Conservation (phyloP, 2,113 vertebrate species). For the Zosterops lateralis region DNA sequence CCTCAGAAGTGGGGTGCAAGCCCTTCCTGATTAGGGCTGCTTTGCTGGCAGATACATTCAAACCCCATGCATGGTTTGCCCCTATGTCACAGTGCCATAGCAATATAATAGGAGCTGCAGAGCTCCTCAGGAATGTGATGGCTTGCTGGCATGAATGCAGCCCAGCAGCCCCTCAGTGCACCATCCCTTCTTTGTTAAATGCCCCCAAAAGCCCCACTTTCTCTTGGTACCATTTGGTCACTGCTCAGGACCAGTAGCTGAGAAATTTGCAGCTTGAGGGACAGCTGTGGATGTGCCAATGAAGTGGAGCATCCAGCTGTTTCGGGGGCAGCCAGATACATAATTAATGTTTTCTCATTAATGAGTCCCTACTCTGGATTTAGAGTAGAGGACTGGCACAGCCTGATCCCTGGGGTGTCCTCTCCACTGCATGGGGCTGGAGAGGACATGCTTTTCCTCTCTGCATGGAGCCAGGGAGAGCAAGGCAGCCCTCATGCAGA, state of each 20-base stretch:
- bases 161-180: neutral
- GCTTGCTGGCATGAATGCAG: neutral
- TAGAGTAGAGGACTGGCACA: neutral
- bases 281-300: neutral
- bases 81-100: rapidly evolving
- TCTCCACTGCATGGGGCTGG: neutral
- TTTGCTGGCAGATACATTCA: neutral
- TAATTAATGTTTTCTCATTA: neutral
- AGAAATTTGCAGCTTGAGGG: neutral
- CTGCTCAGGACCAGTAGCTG: neutral
- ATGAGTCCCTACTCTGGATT: neutral
- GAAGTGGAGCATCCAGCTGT: neutral
- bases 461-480: neutral
- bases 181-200: neutral
- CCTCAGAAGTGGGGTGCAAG: neutral
- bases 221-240: neutral
- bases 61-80: neutral
- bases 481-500: neutral
- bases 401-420: neutral
- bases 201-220: neutral
- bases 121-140: neutral
- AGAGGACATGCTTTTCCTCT: neutral
- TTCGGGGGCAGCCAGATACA: neutral
- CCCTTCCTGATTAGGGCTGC: neutral
- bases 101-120: neutral